These are phyloP conservation scores for Lacerta agilis DNA, from an alignment of 2,797 vertebrate genomes.

Conservation along the genomic window DNA sequence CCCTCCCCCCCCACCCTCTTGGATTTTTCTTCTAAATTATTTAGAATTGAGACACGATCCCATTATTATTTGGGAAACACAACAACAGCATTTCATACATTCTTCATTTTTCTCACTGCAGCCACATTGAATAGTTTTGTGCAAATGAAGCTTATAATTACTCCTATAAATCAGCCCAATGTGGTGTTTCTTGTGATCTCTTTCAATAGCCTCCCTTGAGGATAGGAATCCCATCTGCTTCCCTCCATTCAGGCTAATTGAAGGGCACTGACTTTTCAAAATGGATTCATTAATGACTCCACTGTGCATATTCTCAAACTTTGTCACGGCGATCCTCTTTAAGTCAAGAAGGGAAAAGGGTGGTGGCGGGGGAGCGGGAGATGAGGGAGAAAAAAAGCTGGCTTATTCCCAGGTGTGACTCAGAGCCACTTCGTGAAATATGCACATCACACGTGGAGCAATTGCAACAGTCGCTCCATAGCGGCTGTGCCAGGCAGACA, in stretches of 20 bases:
- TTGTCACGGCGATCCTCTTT: background rate
- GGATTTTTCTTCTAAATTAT: conserved; percentile 51
- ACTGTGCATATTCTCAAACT: conserved; percentile 68
- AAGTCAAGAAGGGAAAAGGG: background rate
- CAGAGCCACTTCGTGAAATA: conserved; percentile 10
- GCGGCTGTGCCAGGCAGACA: background rate
- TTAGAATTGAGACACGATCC: conserved; percentile 55
- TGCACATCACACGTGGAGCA: conserved; percentile 36
- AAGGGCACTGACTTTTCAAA: conserved; percentile 78
- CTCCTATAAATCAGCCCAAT: conserved; percentile 80
- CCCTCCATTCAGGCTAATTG: conserved; percentile 76
- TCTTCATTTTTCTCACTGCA: conserved; percentile 72
- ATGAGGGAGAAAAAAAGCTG: background rate
- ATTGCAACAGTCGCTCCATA: background rate
- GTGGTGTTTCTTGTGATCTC: conserved; percentile 80
- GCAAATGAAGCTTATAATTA: conserved; percentile 80
- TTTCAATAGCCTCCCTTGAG: conserved; percentile 77
- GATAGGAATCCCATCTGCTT: conserved; percentile 83
- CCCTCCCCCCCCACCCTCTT: conserved; percentile 43
- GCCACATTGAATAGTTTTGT: conserved; percentile 72
- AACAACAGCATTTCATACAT: conserved; percentile 75
- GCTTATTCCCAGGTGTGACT: conserved; percentile 10
- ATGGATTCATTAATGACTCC: conserved; percentile 83
- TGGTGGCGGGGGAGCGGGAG: background rate
- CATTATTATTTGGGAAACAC: conserved; percentile 61